Percentiles rank a stretch among this genome's conserved stretches.
phyloP scores from a whole-genome alignment of 2,797 vertebrate genomes.

The Falco novaeseelandiae region DNA sequence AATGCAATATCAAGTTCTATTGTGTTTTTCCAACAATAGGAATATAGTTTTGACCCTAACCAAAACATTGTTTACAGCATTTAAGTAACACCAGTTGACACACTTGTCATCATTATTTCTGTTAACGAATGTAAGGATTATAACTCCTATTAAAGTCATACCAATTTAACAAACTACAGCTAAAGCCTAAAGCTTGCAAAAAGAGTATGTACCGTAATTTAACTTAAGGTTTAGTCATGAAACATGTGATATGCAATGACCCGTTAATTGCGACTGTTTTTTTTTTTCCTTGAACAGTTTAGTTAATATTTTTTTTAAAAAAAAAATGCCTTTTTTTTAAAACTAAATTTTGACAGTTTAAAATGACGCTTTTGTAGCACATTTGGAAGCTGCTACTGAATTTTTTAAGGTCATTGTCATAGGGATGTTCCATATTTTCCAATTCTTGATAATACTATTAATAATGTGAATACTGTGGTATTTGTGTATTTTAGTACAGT shows the following conservation, averaged over 20 bases:
- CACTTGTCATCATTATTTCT: not conserved
- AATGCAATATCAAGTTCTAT: not conserved
- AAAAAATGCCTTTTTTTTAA: not conserved
- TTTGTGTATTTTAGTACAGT: not conserved
- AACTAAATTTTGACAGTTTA: not conserved
- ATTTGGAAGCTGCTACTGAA: not conserved
- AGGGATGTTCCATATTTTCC: not conserved
- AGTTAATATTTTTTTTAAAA: not conserved
- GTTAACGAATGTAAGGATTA: not conserved
- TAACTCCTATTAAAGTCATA: not conserved
- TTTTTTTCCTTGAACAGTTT: not conserved
- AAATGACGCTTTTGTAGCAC: not conserved
- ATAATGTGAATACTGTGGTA: not conserved
- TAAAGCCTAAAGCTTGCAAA: not conserved
- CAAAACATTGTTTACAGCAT: not conserved
- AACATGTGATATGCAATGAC: not conserved
- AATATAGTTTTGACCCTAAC: not conserved
- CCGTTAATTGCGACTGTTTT: not conserved
- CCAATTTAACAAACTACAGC: not conserved
- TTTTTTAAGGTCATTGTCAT: not conserved
- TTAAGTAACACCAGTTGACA: not conserved
- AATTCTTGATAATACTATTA: not conserved
- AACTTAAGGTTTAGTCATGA: not conserved
- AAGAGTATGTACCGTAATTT: not conserved
- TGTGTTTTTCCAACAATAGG: not conserved